Conservation (phyloP, 2,113 vertebrate genomes). For the Semnopithecus entellus region DNA sequence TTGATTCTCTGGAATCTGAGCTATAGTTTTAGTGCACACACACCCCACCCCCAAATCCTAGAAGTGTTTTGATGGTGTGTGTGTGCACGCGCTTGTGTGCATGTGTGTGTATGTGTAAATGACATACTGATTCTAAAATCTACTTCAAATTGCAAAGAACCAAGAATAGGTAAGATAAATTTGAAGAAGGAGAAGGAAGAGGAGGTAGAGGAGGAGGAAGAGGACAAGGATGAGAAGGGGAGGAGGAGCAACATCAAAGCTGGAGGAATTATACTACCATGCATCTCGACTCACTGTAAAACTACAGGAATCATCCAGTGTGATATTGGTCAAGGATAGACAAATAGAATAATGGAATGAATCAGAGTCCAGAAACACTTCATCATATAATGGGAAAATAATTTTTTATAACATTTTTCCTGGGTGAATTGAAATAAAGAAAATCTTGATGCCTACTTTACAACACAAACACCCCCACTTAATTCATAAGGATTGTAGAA, state of each 20-base stretch:
- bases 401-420: not conserved
- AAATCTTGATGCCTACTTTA: not conserved
- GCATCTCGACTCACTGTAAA: not conserved
- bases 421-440: not conserved
- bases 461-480: not conserved
- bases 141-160: not conserved
- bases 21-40: not conserved
- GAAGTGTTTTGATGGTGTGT: not conserved
- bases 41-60: not conserved
- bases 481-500: not conserved
- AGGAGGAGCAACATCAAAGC: not conserved
- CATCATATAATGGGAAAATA: not conserved
- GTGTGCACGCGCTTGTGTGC: not conserved
- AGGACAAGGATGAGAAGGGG: not conserved
- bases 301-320: too few relatives aligned
- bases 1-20: not conserved
- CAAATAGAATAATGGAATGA: not conserved
- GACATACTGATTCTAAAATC: not conserved
- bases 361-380: not conserved
- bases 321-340: not conserved
- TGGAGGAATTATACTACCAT: not conserved
- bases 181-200: not conserved
- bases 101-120: not conserved
- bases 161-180: too few relatives aligned
- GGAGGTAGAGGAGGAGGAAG: not conserved